Evolutionary conservation across 2,888 invertebrate genomes (phyloP), one percentile per base, ranked within the genome.

Genomic region (Scaptomyza reducta): DNA sequence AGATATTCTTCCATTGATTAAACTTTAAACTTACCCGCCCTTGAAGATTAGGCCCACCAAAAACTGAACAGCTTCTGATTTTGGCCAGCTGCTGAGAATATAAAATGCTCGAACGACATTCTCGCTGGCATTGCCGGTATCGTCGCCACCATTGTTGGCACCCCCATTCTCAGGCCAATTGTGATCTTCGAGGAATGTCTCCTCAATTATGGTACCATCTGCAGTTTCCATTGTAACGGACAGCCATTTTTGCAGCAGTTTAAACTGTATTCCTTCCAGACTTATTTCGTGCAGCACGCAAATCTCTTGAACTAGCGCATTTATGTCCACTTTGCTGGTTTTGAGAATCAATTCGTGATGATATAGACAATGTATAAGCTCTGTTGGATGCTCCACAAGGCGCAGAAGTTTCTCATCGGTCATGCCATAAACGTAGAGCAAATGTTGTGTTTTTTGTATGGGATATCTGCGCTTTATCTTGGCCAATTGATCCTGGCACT

Each of bases 391-490:
- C 53, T 92, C 91, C 6, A 92, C 86, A 47, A 90, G 76, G 11
- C 89, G 87, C 60, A 91, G 64, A 1, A 91, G 58, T 62, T 89
- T 90, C 38, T 92, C 92, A 60, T 92, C 91, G 3, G 86, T 77
- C 14, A 92, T 70, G 1, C 90, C 89, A 55, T 91, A 91, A 3
- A 90, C 73, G 58, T 92, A 85, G 0, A 92, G 77, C 56, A 92
- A 75, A 74, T 92, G 91, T 55, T 92, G 92, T 0, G 91, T 91
- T 70, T 92, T 91, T 7, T 90, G 80, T 16, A 91, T 89, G 31
- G 92, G 92, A 86, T 91, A 92, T 73, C 90, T 90, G 18, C 91
- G 88, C 70, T 90, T 91, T 4, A 91, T 90, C 76, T 91, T 92
- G 1, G 64, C 41, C n/a, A 91, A 64, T 18, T 89, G 85, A 18